Evolutionary conservation across 2,113 vertebrate species (phyloP), one percentile per base, ranked within the genome.

Genomic region (Heliornis fulica): DNA sequence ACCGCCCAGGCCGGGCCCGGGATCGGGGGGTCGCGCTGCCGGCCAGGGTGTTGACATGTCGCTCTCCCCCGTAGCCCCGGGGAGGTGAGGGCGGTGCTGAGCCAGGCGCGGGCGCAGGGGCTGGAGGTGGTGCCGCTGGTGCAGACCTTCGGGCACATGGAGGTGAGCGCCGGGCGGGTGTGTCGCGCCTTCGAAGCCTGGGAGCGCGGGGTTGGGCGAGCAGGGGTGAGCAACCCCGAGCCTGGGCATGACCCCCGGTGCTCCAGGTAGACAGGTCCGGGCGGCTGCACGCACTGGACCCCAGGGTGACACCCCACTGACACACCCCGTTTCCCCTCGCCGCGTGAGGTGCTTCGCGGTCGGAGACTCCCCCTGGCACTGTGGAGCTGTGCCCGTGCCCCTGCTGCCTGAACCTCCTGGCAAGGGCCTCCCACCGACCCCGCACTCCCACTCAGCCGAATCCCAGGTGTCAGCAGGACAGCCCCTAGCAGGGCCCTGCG

Each of bases 141-240:
- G 83, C 99, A 99, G 98, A 99, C 98, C 0, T 99, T 99, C 65
- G 99, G 99, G 81, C 99, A 99, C 97, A 98, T 99, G 98, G 99
- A 99, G 98, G 99, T 99, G 93, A 98, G 98, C 28, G 8, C 5
- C 31, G n/a, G 29, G n/a, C 41, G 31, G 66, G 50, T 15, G 5
- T 15, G 4, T 43, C 29, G 40, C 8, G 29, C n/a, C 16, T 60
- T 26, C 9, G 38, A 31, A 1, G 38, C n/a, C 53, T 7, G 46
- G n/a, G 31, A 32, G 21, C 4, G 18, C 15, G 13, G 50, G 48
- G 31, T 6, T 6, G 65, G 51, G 19, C 0, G 32, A 26, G 38
- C 11, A 9, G 56, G 25, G 31, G 16, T 25, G 28, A n/a, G 48
- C 56, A 15, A 22, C 23, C 12, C 23, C 7, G 12, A 23, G 48